Conservation (phyloP, 2,113 vertebrate genomes). For the Nothocercus nigrocapillus region DNA sequence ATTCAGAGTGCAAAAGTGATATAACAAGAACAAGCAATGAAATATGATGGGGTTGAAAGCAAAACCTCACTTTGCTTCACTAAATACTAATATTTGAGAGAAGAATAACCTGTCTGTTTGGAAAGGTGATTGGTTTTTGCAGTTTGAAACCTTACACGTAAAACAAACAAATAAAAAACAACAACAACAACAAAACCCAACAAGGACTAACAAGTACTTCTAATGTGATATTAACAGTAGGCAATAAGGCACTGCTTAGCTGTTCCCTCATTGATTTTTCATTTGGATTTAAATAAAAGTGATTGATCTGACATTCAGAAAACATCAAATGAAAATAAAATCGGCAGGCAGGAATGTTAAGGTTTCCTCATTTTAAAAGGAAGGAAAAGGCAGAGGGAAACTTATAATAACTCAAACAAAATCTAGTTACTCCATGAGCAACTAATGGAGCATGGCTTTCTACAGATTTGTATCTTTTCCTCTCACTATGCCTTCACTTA, state of each 20-base stretch:
- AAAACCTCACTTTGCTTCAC: background rate
- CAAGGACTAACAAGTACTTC: background rate
- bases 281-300: constrained; percentile 38
- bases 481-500: background rate
- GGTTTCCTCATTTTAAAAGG: background rate
- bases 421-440: background rate
- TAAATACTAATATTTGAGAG: background rate
- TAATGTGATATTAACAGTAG: background rate
- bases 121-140: constrained; percentile 4
- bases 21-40: background rate
- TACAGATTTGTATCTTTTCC: background rate
- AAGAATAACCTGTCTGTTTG: background rate
- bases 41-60: background rate
- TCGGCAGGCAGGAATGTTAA: background rate
- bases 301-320: constrained; percentile 1
- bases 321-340: constrained; percentile 46
- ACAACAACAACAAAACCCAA: no score
- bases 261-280: constrained; percentile 9
- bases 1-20: background rate
- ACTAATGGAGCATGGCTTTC: background rate
- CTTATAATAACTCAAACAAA: background rate
- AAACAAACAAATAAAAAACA: background rate
- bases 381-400: background rate
- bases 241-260: background rate
- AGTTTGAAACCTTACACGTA: background rate